Base-by-base conservation (phyloP, 2,888 invertebrate genomes). In the Helleia helle region DNA sequence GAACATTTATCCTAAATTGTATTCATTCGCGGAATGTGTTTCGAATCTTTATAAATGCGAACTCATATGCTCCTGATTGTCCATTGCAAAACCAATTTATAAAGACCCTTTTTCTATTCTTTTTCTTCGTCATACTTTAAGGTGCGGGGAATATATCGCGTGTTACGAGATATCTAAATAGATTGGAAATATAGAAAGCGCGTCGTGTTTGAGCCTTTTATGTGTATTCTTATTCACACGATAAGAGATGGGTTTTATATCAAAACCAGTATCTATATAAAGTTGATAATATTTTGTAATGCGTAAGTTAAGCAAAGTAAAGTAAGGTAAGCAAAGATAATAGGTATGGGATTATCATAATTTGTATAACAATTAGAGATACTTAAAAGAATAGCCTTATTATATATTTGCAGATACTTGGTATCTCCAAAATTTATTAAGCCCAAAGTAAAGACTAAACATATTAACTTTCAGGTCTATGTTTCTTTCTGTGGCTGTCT, bases 1-100 rank as follows among this genome's bases (percentile, higher is more conserved):
- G 55, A 52, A 60, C 73, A 81, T 81, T 71, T 70, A 79, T 73
- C 76, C 70, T 66, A 80, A 80, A 84, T 84, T 81, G 80, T 74
- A 68, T 73, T 80, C 81, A 80, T 83, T 81, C 73, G 60, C 47
- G 61, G 69, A 72, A 83, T 77, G 68, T 66, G 65, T 71, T 77
- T 60, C 51, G 65, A 74, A 83, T 80, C 83, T 75, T 68, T 83
- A 84, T 72, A 81, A 79, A 83, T 79, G 72, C 55, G 68, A 59
- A 62, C 63, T 66, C 65, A 62, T 59, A 61, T 52, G 59, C 48
- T 59, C 55, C 54, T 49, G 59, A 70, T 72, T 48, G 54, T 49
- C 47, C 43, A 48, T 38, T 29, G 31, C 12, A 25, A 37, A 30
- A 51, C 76, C 62, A 62, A 42, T 51, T 36, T 62, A 55, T 36